Evolutionary conservation across 1,140 invertebrate species (phyloP).

Genomic region (Rhopalosiphum padi): DNA sequence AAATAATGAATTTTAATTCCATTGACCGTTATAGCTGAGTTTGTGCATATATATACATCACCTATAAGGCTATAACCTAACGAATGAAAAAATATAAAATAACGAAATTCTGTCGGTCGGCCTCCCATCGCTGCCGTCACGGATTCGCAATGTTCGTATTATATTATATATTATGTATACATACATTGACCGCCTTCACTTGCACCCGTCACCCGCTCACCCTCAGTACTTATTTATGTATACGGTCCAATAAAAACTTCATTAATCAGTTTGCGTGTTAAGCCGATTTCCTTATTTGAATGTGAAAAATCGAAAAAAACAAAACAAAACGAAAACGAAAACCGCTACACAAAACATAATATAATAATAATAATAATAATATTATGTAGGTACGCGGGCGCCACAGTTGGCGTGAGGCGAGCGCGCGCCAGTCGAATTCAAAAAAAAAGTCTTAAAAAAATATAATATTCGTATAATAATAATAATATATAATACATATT

Average conservation of each 20-base stretch:
- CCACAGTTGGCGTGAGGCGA: not conserved
- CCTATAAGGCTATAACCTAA: not conserved
- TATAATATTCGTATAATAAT: not conserved
- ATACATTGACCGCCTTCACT: not conserved
- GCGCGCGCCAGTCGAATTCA: not conserved
- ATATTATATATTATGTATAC: constrained; percentile 15
- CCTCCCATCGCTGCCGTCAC: not conserved
- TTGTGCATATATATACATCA: not conserved
- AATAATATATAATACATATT: not conserved
- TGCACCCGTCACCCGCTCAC: not conserved
- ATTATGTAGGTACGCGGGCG: not conserved
- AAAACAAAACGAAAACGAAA: constrained; percentile 25
- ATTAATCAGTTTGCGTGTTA: constrained; percentile 57
- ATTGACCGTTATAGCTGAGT: not conserved
- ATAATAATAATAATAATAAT: not conserved
- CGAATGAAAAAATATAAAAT: not conserved
- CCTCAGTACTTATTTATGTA: not conserved
- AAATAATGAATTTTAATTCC: constrained; percentile 1
- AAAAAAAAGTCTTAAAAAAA: not conserved
- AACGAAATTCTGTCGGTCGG: not conserved
- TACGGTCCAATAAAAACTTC: constrained; percentile 39
- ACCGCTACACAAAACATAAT: not conserved
- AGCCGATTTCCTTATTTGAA: constrained; percentile 49
- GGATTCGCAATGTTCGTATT: not conserved
- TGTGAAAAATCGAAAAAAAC: constrained; percentile 36